Evolutionary conservation across 2,797 vertebrate species (phyloP), one percentile per base, ranked within the genome.

Genomic region (Sebastes oblongus): DNA sequence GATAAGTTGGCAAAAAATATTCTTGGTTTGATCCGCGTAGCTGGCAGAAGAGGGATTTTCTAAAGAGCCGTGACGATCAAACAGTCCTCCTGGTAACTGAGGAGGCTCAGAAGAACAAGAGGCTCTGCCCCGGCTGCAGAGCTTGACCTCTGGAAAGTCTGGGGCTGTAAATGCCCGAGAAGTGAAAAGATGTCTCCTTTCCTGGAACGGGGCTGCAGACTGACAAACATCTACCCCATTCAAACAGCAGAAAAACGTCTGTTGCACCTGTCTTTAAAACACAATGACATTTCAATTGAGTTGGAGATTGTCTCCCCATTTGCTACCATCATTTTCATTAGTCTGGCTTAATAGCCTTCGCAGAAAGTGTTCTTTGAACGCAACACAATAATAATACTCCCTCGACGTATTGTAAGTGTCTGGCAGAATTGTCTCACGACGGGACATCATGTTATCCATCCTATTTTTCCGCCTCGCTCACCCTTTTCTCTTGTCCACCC

Each of bases 201-300:
- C 12, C 42, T 66, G 25, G 36, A 25, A n/a, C 54, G 36, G 67
- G 66, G 65, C 70, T 60, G 12, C 50, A 74, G 11, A 55, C 64
- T 66, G 72, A 80, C 65, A 67, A 67, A 84, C 77, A 83, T 78
- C 36, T 65, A 36, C 56, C 72, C 61, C 52, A 78, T 90, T 93
- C 81, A 91, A 79, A 84, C 66, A 83, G 72, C 74, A 91, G 74
- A 88, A 87, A 87, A 77, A 79, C 11, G 72, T 84, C 70, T 81
- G 83, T 86, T 87, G 82, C 91, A 93, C 90, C 81, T 87, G 89
- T 88, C 91, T 92, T 89, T 90, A 89, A 90, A 92, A 87, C 79
- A 90, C 90, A 86, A 71, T 95, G 94, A 93, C 93, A 95, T 95
- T 96, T 95, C 86, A 92, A 87, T 90, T 77, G 88, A 95, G 93